Evolutionary conservation across 2,888 invertebrate species (phyloP).

Genomic region (Eupithecia inturbata): DNA sequence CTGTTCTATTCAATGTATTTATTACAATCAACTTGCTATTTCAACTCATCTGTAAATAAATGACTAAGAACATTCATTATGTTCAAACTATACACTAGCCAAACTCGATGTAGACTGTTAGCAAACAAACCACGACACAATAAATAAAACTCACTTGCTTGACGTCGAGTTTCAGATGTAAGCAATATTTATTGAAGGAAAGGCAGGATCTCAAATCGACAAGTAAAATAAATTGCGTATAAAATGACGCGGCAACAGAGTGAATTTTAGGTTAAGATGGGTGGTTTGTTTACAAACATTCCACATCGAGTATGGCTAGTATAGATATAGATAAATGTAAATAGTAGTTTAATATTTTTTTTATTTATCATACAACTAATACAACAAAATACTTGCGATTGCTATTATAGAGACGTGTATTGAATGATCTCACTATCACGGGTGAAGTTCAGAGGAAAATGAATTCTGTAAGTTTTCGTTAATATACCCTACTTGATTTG

Average conservation of each 20-base stretch:
- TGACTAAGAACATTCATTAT: conserved; percentile 20
- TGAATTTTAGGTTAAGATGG: no score
- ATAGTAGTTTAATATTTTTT: conserved; percentile 25
- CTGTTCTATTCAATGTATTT: conserved; percentile 10
- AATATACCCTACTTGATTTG: background rate
- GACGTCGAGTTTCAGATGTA: no score
- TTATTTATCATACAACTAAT: conserved; percentile 23
- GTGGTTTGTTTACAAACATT: no score
- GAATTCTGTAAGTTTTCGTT: background rate
- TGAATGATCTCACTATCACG: conserved; percentile 38
- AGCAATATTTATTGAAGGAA: no score
- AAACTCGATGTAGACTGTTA: no score
- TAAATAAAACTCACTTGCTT: no score
- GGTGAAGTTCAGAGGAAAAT: background rate
- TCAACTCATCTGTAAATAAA: conserved; percentile 37
- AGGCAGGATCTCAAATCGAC: no score
- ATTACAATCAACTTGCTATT: conserved; percentile 9
- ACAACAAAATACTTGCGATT: conserved; percentile 12
- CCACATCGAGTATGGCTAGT: no score
- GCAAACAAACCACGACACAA: no score
- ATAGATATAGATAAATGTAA: conserved; percentile 20
- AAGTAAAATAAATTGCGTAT: no score
- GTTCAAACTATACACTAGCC: conserved; percentile 34
- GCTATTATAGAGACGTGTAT: conserved; percentile 18
- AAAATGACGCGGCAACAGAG: no score